These are phyloP conservation scores for Rhagium mordax DNA, from an alignment of 2,888 invertebrate species.

Conservation along the genomic window DNA sequence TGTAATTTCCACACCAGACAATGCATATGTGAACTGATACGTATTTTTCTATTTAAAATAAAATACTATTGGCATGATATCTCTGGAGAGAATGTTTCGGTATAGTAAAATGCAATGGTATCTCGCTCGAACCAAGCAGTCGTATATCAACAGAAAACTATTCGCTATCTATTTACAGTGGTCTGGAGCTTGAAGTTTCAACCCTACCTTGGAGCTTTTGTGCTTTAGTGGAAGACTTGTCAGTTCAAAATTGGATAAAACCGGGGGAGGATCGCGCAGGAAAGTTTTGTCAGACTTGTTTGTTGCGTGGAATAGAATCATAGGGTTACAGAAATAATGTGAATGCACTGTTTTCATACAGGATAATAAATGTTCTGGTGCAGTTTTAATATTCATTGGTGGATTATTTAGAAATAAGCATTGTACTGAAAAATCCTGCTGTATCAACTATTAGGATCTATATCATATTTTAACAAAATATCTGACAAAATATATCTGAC, in stretches of 20 bases:
- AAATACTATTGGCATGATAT: conserved; percentile 30
- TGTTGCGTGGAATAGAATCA: background rate
- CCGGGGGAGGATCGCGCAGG: conserved; percentile 16
- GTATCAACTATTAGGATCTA: no score
- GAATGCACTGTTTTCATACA: background rate
- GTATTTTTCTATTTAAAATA: conserved; percentile 37
- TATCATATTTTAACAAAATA: no score
- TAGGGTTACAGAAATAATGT: background rate
- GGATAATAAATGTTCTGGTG: background rate
- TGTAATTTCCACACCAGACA: conserved; percentile 24
- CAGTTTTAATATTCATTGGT: no score
- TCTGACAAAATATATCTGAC: no score
- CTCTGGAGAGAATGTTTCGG: conserved; percentile 31
- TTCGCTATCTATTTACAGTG: conserved; percentile 40
- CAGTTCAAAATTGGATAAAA: conserved; percentile 32
- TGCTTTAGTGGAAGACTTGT: conserved; percentile 28
- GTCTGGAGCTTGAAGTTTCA: conserved; percentile 40
- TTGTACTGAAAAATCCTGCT: no score
- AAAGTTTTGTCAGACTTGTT: conserved; percentile 14
- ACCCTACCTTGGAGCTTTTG: conserved; percentile 37
- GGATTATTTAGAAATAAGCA: no score
- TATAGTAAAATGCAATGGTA: conserved; percentile 32
- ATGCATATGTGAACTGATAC: conserved; percentile 30
- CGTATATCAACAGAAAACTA: conserved; percentile 41
- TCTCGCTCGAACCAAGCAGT: conserved; percentile 31